phyloP scores from a whole-genome alignment of 2,888 invertebrate genomes.

The Galerucella calmariensis region DNA sequence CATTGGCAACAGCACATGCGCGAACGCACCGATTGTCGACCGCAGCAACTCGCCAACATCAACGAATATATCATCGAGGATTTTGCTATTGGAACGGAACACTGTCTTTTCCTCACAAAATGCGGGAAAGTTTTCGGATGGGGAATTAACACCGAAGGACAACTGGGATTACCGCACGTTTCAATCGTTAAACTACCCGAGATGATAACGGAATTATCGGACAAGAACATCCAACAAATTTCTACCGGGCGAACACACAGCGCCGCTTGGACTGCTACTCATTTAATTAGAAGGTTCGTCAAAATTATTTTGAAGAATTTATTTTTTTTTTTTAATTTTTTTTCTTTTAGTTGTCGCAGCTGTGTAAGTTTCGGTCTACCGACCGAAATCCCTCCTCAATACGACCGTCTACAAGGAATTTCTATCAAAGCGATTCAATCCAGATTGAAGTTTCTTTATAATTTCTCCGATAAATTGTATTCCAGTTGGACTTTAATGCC shows the following conservation, averaged over 20 bases:
- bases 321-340: neutral
- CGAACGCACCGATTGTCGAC: conserved; percentile 66
- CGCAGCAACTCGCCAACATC: conserved; percentile 67
- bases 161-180: conserved; percentile 70
- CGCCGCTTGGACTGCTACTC: conserved; percentile 72
- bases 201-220: conserved; percentile 66
- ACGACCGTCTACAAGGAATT: conserved; percentile 67
- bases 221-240: conserved; percentile 70
- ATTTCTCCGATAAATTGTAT: conserved; percentile 73
- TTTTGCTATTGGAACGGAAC: conserved; percentile 72
- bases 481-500: conserved; percentile 70
- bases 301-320: neutral
- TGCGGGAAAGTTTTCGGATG: conserved; percentile 71
- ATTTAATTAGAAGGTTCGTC: conserved; percentile 62
- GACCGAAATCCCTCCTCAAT: conserved; percentile 69
- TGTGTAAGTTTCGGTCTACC: conserved; percentile 68
- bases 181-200: conserved; percentile 70
- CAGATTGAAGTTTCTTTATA: conserved; percentile 69
- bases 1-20: conserved; percentile 69
- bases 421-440: conserved; percentile 68
- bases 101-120: conserved; percentile 69
- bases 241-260: conserved; percentile 73
- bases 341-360: conserved; percentile 18
- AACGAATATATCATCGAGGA: conserved; percentile 68
- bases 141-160: conserved; percentile 74